Evolutionary conservation across 2,888 invertebrate species (phyloP), one percentile per base, ranked within the genome.

Genomic region (Sisyra nigra): DNA sequence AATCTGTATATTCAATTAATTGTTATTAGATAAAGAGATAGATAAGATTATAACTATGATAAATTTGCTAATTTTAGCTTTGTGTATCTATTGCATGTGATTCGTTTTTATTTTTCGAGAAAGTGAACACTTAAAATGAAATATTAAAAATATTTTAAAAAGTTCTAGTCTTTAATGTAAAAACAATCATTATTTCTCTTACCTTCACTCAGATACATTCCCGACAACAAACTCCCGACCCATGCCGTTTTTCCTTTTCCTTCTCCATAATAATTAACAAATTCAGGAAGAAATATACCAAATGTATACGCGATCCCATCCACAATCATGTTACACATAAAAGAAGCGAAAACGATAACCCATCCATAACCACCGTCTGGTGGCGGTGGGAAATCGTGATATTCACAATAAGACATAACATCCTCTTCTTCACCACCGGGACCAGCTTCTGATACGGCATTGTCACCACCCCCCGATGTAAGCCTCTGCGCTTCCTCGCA

Each of bases 241-340:
- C 92, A 89, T 40, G 96, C 88, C 31, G 84, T 83, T 50, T 79
- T 87, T 44, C 87, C 87, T 55, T 84, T 85, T 43, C 87, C 84
- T 57, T 84, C 85, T 17, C 78, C 78, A 60, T 89, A 98, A 58
- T 79, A 79, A 2, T 63, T 67, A 47, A 84, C 84, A 55, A 91
- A 80, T 55, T 84, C 79, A 19, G 75, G 72, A 38, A 91, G 72
- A 67, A 91, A 89, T 57, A 96, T 84, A 42, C 97, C 96, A 63
- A 97, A 98, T 6, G 94, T 91, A 65, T 96, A 97, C n/a, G 93
- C 89, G 49, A 98, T 92, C 53, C 92, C 98, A 63, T 98, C 97
- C 45, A 98, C 93, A 53, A 97, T 86, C 71, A 97, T 77, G 73
- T 97, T 96, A 66, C 92, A 92, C 78, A 96, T 80, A 65, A 98